Evolutionary conservation across 2,888 invertebrate genomes (phyloP).

Genomic region (Bellardia bayeri): DNA sequence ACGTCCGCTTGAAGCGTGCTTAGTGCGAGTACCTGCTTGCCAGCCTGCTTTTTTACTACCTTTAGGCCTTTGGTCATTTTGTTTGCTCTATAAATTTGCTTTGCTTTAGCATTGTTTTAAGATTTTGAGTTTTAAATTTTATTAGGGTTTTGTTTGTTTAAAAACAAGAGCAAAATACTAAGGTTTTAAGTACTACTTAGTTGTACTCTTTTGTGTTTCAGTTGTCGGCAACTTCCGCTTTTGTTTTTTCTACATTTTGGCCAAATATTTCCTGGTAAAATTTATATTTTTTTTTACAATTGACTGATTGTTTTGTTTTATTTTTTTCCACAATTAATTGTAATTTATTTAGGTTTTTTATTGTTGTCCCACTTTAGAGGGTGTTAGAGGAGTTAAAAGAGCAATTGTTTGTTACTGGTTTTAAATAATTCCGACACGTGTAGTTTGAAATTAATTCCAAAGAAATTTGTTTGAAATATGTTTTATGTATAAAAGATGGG

Average conservation of each 20-base stretch:
- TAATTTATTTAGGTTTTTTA: slow-evolving; percentile 36
- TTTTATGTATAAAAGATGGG: neutral
- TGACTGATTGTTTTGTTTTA: slow-evolving; percentile 21
- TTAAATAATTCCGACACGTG: slow-evolving; percentile 56
- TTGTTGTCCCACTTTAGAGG: slow-evolving; percentile 47
- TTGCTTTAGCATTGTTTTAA: slow-evolving; percentile 40
- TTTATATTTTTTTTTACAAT: slow-evolving; percentile 26
- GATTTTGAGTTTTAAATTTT: slow-evolving; percentile 44
- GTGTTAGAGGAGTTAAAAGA: slow-evolving; percentile 55
- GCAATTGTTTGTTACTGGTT: slow-evolving; percentile 39
- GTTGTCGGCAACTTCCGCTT: slow-evolving; percentile 54
- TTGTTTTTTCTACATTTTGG: slow-evolving; percentile 34
- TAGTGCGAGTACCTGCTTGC: slow-evolving; percentile 52
- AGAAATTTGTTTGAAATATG: slow-evolving; percentile 3
- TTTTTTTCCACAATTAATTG: slow-evolving; percentile 38
- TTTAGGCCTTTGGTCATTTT: slow-evolving; percentile 49
- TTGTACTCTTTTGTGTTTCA: slow-evolving; percentile 1
- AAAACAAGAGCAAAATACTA: slow-evolving; percentile 44
- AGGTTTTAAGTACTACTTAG: slow-evolving; percentile 61
- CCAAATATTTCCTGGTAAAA: slow-evolving; percentile 48
- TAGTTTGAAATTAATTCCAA: slow-evolving; percentile 27
- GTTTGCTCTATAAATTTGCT: slow-evolving; percentile 41
- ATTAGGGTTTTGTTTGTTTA: slow-evolving; percentile 26
- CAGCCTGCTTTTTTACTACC: neutral
- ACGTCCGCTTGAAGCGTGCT: slow-evolving; percentile 68